Conservation (phyloP, 2,797 vertebrate species). For the Malacoraja senta region DNA sequence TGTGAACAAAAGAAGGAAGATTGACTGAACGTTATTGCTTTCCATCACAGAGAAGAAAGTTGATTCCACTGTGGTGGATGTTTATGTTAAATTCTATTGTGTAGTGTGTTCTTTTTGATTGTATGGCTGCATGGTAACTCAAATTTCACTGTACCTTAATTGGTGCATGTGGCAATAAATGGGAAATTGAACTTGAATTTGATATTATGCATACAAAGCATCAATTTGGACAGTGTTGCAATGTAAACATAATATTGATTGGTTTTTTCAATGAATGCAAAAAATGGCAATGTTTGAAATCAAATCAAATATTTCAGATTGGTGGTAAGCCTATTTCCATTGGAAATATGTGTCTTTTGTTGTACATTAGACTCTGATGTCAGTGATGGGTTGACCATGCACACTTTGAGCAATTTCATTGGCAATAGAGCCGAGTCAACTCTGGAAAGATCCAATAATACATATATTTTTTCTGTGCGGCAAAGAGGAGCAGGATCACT, state of each 20-base stretch:
- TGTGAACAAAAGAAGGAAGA: no score
- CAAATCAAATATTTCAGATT: neutral
- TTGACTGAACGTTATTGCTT: no score
- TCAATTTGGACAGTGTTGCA: neutral
- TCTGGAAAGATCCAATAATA: neutral
- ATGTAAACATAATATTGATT: neutral
- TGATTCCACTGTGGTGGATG: no score
- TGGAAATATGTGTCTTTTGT: neutral
- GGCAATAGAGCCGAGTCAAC: neutral
- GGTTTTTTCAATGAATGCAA: neutral
- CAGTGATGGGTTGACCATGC: neutral
- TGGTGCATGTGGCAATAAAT: no score
- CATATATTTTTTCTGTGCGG: neutral
- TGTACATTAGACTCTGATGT: neutral
- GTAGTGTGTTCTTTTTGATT: no score
- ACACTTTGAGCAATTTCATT: neutral
- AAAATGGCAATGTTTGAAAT: neutral
- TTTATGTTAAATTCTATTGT: no score
- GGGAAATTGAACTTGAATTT: no score
- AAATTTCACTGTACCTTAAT: no score
- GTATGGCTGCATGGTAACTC: no score
- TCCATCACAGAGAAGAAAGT: no score
- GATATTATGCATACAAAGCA: neutral
- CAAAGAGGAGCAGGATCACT: neutral
- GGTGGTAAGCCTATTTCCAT: neutral